Evolutionary conservation across 2,113 vertebrate species (phyloP).

Genomic region (Sturnira hondurensis): DNA sequence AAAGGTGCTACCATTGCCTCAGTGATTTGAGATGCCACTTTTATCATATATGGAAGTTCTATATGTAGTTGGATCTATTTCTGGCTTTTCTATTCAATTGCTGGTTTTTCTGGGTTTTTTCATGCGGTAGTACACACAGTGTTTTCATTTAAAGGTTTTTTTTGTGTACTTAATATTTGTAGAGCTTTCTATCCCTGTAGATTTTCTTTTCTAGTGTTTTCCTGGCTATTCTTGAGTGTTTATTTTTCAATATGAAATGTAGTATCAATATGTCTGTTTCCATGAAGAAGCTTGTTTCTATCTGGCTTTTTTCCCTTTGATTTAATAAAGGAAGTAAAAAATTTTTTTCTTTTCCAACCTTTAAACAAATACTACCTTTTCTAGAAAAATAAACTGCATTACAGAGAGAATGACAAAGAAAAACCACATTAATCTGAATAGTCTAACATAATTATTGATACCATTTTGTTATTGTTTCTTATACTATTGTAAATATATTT

Average conservation of each 20-base stretch:
- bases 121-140: neutral
- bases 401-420: neutral
- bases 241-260: neutral
- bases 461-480: neutral
- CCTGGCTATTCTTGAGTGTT: neutral
- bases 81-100: neutral
- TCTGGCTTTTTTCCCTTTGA: neutral
- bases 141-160: neutral
- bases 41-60: neutral
- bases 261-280: neutral
- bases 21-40: neutral
- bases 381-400: neutral
- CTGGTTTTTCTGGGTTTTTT: neutral
- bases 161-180: neutral
- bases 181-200: neutral
- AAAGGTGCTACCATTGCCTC: neutral
- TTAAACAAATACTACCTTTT: neutral
- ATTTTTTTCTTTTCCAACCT: neutral
- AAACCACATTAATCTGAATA: neutral
- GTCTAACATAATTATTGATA: neutral
- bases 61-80: neutral
- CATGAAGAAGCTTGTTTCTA: neutral
- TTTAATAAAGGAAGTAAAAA: neutral
- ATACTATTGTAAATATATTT: neutral
- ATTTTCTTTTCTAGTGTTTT: constrained; percentile 3